Evolutionary conservation across 2,113 vertebrate species (phyloP).

Genomic region (Lophius piscatorius): DNA sequence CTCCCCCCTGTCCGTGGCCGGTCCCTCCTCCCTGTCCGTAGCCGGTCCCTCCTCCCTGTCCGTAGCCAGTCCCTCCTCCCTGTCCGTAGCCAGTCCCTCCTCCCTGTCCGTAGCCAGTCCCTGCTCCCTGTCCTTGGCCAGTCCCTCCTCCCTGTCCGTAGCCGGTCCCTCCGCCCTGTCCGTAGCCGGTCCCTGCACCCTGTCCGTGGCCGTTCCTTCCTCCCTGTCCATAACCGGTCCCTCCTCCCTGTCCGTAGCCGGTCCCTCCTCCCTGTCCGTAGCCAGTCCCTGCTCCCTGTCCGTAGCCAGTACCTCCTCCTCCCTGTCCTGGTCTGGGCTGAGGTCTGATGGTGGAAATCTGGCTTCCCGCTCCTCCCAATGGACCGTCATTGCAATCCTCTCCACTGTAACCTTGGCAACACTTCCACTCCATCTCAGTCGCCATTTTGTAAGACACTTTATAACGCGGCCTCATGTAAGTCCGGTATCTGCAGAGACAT

Average conservation of each 20-base stretch:
- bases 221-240: no score
- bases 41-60: slow-evolving; percentile 7
- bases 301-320: slow-evolving; percentile 27
- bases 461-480: slow-evolving; percentile 90
- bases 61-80: slow-evolving; percentile 36
- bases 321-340: slow-evolving; percentile 80
- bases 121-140: no score
- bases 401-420: slow-evolving; percentile 91
- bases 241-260: no score
- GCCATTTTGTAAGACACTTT: slow-evolving; percentile 91
- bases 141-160: no score
- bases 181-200: no score
- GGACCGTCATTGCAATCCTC: slow-evolving; percentile 84
- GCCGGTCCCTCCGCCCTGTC: no score
- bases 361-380: slow-evolving; percentile 55
- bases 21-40: slow-evolving; percentile 76
- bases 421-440: slow-evolving; percentile 93
- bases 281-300: background rate
- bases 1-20: slow-evolving; percentile 68
- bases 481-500: slow-evolving; percentile 84
- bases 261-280: background rate
- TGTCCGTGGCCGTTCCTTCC: no score
- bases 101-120: no score
- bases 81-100: slow-evolving; percentile 73
- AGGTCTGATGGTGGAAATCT: slow-evolving; percentile 77